Conservation (phyloP, 2,888 invertebrate species). For the Abrostola triplasia region DNA sequence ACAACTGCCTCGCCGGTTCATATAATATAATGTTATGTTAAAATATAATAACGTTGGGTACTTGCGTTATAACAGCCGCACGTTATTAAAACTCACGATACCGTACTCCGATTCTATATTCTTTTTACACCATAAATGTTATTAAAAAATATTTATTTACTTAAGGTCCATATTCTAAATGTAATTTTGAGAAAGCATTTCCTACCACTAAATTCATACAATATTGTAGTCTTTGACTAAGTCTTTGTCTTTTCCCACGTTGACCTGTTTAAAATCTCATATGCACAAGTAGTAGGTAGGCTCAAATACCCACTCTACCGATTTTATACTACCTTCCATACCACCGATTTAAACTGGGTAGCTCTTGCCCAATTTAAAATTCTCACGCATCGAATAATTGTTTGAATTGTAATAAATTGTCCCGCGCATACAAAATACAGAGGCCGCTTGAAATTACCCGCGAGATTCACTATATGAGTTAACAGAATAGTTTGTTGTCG, state of each 20-base stretch:
- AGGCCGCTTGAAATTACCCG: conserved; percentile 9
- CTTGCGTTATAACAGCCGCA: not conserved
- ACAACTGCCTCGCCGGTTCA: not conserved
- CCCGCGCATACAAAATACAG: conserved; percentile 23
- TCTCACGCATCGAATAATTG: conserved; percentile 33
- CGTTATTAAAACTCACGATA: not conserved
- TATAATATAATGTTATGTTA: not conserved
- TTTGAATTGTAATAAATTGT: conserved; percentile 43
- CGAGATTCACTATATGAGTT: not conserved
- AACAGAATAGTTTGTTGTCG: not conserved
- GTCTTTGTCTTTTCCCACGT: too few relatives aligned
- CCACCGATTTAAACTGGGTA: not conserved
- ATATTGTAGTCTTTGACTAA: too few relatives aligned
- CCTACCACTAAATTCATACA: too few relatives aligned
- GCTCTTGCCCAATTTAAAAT: conserved; percentile 32
- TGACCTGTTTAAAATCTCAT: too few relatives aligned
- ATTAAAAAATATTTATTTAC: too few relatives aligned
- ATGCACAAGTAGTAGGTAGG: too few relatives aligned
- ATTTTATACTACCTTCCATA: too few relatives aligned
- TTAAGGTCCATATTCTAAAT: too few relatives aligned
- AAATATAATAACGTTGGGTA: not conserved
- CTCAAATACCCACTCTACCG: too few relatives aligned
- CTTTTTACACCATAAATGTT: not conserved
- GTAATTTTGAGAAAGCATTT: too few relatives aligned
- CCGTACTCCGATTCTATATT: not conserved